Evolutionary conservation across 2,888 invertebrate genomes (phyloP).

Genomic region (Gryllus longicercus): DNA sequence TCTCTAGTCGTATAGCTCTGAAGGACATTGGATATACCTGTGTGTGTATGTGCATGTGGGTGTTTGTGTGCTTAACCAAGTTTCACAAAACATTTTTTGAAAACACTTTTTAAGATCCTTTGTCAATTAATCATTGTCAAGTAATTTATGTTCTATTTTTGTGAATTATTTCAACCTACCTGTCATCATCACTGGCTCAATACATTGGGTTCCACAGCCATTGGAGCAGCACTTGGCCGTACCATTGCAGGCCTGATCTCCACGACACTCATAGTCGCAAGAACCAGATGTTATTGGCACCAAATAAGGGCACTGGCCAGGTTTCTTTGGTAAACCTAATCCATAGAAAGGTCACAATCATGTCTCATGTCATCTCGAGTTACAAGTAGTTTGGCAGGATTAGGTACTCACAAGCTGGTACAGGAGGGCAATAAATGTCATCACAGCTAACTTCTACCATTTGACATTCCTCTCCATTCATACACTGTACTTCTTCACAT

Average conservation of each 20-base stretch:
- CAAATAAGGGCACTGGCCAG: conserved; percentile 81
- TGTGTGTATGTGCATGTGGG: too few species aligned
- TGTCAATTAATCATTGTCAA: too few species aligned
- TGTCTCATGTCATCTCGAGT: too few species aligned
- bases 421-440: conserved; percentile 79
- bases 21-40: too few species aligned
- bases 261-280: conserved; percentile 74
- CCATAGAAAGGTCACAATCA: too few species aligned
- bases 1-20: too few species aligned
- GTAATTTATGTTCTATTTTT: neutral
- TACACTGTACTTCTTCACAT: conserved; percentile 65
- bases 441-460: conserved; percentile 82
- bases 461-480: conserved; percentile 67
- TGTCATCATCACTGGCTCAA: conserved; percentile 67
- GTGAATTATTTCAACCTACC: conserved; percentile 41
- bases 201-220: conserved; percentile 81
- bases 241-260: conserved; percentile 70
- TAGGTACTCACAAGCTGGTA: conserved; percentile 66
- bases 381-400: too few species aligned
- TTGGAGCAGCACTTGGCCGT: conserved; percentile 77
- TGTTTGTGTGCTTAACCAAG: too few species aligned
- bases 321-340: conserved; percentile 61
- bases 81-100: too few species aligned
- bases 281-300: conserved; percentile 62
- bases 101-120: too few species aligned